Evolutionary conservation across 2,888 invertebrate genomes (phyloP).

Genomic region (Hydrotaea cyrtoneurina): DNA sequence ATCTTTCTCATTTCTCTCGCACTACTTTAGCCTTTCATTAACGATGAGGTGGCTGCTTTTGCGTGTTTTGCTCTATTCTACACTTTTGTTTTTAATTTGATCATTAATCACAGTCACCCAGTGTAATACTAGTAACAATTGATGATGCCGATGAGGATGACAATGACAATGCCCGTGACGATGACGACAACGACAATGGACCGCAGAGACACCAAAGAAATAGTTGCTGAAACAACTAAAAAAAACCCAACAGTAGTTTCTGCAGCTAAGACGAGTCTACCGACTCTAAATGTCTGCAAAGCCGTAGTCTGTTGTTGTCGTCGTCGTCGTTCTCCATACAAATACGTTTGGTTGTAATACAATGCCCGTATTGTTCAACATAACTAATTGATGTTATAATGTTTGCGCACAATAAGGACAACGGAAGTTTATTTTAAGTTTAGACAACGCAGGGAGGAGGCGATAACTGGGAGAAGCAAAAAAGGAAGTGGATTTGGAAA

Average conservation of each 20-base stretch:
- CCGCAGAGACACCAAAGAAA: slow-evolving; percentile 4
- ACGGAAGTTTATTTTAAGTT: slow-evolving; percentile 10
- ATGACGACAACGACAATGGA: slow-evolving; percentile 19
- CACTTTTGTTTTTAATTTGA: slow-evolving; percentile 44
- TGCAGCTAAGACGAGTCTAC: background rate
- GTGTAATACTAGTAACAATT: slow-evolving; percentile 31
- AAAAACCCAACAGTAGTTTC: slow-evolving; percentile 45
- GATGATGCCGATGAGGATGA: slow-evolving; percentile 14
- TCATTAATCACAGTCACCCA: slow-evolving; percentile 62
- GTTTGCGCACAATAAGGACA: slow-evolving; percentile 4
- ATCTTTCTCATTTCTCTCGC: slow-evolving; percentile 20
- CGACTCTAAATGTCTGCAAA: no score
- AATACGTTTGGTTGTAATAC: slow-evolving; percentile 37
- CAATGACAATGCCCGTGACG: background rate
- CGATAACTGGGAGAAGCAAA: background rate
- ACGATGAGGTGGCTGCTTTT: slow-evolving; percentile 41
- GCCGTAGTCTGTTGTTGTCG: background rate
- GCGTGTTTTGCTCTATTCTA: background rate
- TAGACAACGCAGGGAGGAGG: slow-evolving; percentile 15
- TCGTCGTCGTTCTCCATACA: background rate
- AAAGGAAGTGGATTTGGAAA: slow-evolving; percentile 6
- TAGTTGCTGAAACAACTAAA: slow-evolving; percentile 13
- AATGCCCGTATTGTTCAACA: slow-evolving; percentile 52
- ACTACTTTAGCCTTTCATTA: slow-evolving; percentile 49
- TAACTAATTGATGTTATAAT: slow-evolving; percentile 64